Conservation (phyloP, 2,797 vertebrate species). For the Basileuterus tristriatus region DNA sequence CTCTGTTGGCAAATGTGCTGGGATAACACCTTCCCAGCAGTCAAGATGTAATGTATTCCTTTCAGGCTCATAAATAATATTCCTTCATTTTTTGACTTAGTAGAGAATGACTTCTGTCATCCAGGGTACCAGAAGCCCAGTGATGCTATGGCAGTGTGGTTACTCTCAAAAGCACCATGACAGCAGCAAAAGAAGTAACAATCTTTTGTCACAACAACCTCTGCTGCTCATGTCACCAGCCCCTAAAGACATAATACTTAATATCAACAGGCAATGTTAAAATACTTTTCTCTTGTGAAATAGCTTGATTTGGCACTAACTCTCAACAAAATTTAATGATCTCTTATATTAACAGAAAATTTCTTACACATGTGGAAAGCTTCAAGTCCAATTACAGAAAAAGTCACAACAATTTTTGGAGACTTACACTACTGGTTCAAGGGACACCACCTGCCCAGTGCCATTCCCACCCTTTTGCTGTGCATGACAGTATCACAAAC, state of each 20-base stretch:
- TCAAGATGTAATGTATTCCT: background rate
- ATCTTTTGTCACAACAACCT: background rate
- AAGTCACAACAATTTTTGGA: background rate
- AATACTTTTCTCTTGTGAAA: background rate
- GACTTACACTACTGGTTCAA: background rate
- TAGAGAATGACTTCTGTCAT: background rate
- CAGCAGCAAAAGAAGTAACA: background rate
- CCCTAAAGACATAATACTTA: background rate
- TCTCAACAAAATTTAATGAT: background rate
- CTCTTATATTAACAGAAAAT: background rate
- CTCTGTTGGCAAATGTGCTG: background rate
- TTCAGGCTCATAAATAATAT: background rate
- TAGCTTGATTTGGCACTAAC: background rate
- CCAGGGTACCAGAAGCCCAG: background rate
- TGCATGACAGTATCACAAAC: background rate
- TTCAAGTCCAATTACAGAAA: background rate
- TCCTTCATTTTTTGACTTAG: background rate
- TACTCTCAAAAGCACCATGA: background rate
- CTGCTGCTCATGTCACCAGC: background rate
- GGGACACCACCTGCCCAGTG: background rate
- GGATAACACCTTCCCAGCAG: background rate
- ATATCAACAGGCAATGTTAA: background rate
- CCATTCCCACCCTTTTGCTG: background rate
- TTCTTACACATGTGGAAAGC: rapidly evolving
- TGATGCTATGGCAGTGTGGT: background rate